Conservation (phyloP, 2,113 vertebrate genomes). For the Malaclemys terrapin region DNA sequence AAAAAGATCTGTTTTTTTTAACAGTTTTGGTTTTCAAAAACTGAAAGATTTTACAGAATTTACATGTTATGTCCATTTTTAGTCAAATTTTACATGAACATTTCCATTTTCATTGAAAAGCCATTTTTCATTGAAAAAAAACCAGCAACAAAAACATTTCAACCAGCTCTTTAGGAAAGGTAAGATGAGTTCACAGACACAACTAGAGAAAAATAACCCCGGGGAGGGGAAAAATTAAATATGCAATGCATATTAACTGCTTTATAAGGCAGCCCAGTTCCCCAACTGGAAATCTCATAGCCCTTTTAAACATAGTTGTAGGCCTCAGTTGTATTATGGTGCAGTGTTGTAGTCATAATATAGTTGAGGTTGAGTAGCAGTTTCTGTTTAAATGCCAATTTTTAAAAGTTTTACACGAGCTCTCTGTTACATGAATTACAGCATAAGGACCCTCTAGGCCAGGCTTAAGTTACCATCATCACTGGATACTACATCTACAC, state of each 20-base stretch:
- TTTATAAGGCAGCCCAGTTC: background rate
- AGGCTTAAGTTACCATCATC: rapidly evolving
- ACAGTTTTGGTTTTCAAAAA: background rate
- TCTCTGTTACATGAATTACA: background rate
- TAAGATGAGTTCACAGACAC: background rate
- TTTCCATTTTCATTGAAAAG: background rate
- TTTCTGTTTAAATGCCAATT: background rate
- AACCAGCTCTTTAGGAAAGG: background rate
- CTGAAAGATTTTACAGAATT: background rate
- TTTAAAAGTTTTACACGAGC: background rate
- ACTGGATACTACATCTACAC: background rate
- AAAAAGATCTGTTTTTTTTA: background rate
- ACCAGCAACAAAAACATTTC: background rate
- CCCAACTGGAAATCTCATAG: background rate
- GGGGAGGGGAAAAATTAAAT: background rate
- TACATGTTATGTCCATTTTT: background rate
- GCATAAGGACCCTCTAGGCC: background rate
- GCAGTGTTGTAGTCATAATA: background rate
- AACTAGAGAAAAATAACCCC: background rate
- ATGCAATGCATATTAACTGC: background rate
- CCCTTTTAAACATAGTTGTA: background rate
- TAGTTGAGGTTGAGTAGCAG: background rate
- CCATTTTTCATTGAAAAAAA: background rate
- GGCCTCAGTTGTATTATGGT: background rate
- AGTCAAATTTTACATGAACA: background rate